phyloP scores from a whole-genome alignment of 2,797 vertebrate species.

The Argentina silus region DNA sequence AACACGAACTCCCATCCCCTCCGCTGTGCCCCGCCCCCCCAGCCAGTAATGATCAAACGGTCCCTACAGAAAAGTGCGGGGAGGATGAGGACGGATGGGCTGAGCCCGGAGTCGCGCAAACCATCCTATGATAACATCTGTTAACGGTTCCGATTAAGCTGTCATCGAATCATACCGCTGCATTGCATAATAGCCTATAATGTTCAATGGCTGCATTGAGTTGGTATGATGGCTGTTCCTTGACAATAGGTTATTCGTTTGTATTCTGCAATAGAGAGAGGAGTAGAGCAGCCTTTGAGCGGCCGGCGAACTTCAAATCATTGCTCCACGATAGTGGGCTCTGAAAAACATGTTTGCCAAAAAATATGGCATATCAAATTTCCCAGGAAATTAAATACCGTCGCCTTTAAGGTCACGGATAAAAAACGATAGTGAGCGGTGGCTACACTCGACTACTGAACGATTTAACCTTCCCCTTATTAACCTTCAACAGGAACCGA shows the following conservation, averaged over 20 bases:
- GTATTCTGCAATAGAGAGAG: conserved; percentile 66
- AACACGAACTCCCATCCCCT: too few species aligned
- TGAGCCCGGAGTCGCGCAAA: too few species aligned
- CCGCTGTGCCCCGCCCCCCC: too few species aligned
- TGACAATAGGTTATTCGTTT: conserved; percentile 31
- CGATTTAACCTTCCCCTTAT: neutral
- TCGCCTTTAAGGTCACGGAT: too few species aligned
- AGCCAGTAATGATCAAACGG: too few species aligned
- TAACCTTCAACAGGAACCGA: conserved; percentile 53
- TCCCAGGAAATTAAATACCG: neutral
- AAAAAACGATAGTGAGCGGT: too few species aligned
- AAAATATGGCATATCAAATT: neutral
- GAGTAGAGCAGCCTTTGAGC: neutral
- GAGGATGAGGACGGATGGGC: too few species aligned
- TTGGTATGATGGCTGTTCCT: too few species aligned
- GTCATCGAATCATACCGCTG: neutral
- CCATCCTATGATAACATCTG: too few species aligned
- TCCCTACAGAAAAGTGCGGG: too few species aligned
- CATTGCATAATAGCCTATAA: neutral
- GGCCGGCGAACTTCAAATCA: conserved; percentile 10
- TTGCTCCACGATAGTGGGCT: neutral
- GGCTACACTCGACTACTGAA: too few species aligned
- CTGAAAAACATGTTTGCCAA: neutral
- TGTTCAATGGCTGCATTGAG: too few species aligned
- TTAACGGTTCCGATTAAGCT: neutral